These are phyloP conservation scores for Syngnathus acus DNA, from an alignment of 2,797 vertebrate genomes.

Conservation along the genomic window DNA sequence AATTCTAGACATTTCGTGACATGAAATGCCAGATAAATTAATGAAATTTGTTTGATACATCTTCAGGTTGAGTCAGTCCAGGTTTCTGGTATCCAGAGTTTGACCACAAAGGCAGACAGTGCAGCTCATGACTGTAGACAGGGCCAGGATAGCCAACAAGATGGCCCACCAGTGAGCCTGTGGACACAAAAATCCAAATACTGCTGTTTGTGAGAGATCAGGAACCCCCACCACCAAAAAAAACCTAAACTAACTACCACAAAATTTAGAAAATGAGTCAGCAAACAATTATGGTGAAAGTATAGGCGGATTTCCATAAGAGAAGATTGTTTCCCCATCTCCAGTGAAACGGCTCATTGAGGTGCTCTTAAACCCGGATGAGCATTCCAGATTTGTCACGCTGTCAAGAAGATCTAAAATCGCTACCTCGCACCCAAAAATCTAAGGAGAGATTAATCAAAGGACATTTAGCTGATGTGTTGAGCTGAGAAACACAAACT, in stretches of 20 bases:
- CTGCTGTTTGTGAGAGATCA: background rate
- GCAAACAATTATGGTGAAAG: background rate
- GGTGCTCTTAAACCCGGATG: conserved; percentile 16
- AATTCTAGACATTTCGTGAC: too few species aligned
- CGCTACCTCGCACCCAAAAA: conserved; percentile 15
- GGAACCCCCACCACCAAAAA: too few species aligned
- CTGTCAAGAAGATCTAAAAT: conserved; percentile 24
- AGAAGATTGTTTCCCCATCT: too few species aligned
- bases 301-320: background rate
- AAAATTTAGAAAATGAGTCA: background rate
- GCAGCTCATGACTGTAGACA: conserved; percentile 72
- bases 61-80: conserved; percentile 14
- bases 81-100: conserved; percentile 47
- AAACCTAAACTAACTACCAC: too few species aligned
- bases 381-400: conserved; percentile 48
- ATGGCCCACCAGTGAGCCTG: conserved; percentile 75
- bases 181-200: conserved; percentile 1
- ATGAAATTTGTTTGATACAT: background rate
- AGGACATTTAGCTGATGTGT: background rate
- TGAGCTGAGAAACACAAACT: background rate
- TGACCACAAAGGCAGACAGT: conserved; percentile 65
- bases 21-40: background rate
- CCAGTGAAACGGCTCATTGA: background rate
- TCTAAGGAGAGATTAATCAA: conserved; percentile 16
- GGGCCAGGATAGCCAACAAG: conserved; percentile 62